Conservation (phyloP, 2,888 invertebrate species). For the Furcula furcula region DNA sequence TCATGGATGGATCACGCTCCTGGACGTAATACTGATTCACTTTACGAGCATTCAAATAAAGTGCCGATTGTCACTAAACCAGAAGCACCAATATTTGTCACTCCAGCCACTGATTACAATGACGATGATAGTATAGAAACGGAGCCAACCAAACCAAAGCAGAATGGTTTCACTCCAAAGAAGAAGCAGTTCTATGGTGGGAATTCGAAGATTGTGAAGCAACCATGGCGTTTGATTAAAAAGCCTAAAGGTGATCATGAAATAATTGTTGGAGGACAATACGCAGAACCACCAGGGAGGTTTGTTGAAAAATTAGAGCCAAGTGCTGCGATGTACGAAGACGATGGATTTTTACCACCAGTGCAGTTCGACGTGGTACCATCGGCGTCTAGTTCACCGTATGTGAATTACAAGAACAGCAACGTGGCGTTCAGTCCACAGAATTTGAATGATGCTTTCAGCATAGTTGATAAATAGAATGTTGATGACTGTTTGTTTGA, state of each 20-base stretch:
- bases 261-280: constrained; percentile 62
- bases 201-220: constrained; percentile 31
- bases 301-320: constrained; percentile 46
- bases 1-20: constrained; percentile 35
- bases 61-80: constrained; percentile 5
- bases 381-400: constrained; percentile 57
- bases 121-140: not conserved
- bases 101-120: constrained; percentile 5
- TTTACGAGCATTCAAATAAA: constrained; percentile 11
- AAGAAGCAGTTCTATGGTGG: constrained; percentile 33
- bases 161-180: constrained; percentile 21
- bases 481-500: not conserved
- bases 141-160: not conserved
- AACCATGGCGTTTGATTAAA: constrained; percentile 37
- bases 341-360: constrained; percentile 37
- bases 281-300: constrained; percentile 69
- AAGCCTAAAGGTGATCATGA: constrained; percentile 35
- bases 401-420: constrained; percentile 69
- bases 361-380: constrained; percentile 35
- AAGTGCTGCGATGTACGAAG: constrained; percentile 34
- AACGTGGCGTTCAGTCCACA: constrained; percentile 75
- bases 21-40: constrained; percentile 32
- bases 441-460: constrained; percentile 74
- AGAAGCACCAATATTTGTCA: constrained; percentile 4
- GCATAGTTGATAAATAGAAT: constrained; percentile 42